These are phyloP conservation scores for Epinephelus malabaricus DNA, from an alignment of 2,797 vertebrate species.

Conservation along the genomic window DNA sequence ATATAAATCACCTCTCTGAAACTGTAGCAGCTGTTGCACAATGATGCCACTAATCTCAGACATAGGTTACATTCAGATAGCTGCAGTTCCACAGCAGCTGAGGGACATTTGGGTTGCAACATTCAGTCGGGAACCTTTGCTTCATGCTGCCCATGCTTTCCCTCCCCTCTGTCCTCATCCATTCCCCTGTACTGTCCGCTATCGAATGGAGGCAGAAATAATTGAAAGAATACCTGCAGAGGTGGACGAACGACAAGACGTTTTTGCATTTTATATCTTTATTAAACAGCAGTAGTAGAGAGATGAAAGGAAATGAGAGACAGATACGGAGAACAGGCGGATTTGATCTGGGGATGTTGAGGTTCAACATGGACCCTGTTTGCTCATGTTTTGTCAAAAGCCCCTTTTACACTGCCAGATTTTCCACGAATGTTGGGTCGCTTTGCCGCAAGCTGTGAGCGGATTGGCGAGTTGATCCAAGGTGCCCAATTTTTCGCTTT, in stretches of 20 bases:
- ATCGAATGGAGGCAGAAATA: background rate
- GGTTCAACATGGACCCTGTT: background rate
- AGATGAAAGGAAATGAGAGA: background rate
- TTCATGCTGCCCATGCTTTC: background rate
- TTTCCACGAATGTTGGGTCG: too few relatives aligned
- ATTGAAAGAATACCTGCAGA: too few relatives aligned
- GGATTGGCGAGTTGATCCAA: too few relatives aligned
- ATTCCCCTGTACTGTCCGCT: background rate
- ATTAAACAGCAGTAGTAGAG: background rate
- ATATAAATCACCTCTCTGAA: slow-evolving; percentile 7
- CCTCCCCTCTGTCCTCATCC: background rate
- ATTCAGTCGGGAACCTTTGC: background rate
- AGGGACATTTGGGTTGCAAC: too few relatives aligned
- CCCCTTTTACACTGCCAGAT: too few relatives aligned
- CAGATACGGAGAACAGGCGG: background rate
- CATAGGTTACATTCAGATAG: background rate
- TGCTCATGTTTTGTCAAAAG: too few relatives aligned
- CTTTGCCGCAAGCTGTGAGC: too few relatives aligned
- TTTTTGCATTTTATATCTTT: background rate
- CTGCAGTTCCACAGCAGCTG: too few relatives aligned
- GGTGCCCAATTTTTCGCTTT: too few relatives aligned
- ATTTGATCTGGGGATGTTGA: background rate
- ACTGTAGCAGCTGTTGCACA: background rate
- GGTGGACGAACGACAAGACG: background rate
- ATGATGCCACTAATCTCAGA: background rate